Evolutionary conservation across 2,888 invertebrate genomes (phyloP), one percentile per base, ranked within the genome.

Genomic region (Drosophila histrio): DNA sequence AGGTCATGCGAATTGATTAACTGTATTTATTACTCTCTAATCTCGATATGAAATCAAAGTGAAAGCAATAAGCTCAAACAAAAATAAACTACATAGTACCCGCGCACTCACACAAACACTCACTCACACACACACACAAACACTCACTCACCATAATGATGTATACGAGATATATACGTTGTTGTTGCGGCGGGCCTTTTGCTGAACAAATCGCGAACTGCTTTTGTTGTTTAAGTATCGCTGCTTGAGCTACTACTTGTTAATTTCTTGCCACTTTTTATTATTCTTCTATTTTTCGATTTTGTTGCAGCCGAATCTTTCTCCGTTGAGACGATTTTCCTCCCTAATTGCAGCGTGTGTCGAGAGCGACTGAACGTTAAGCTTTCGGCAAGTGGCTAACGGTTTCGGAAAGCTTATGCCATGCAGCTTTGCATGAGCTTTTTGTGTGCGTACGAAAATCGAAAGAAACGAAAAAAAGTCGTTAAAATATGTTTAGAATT

Each of bases 91-190:
- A 64, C 43, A 50, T 13, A 6, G 17, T 39, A 52, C 46, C 32
- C 49, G 26, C 54, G 38, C 34, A 52, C 49, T 41, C 19, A 56
- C 57, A 56, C 56, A 56, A 54, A 28, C 24, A 62, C 59, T 38
- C 56, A 39, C 53, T 30, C 21, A 30, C 39, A 39, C 49, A 50
- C 39, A 1, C 24, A 43, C 61, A 52, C 43, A 15, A 63, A 52
- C 64, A 53, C 60, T 38, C 66, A 87, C 84, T 85, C 69, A 85
- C 84, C 84, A 85, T 85, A 43, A 76, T 86, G 49, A 84, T 82
- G 68, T 85, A 85, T 73, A 86, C 65, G 62, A 73, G 30, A 36
- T 73, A 68, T 61, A 82, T 54, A 62, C 76, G 77, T 49, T 50
- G 79, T 52, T 50, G 79, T 52, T 63, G 68, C 46, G 68, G 65